These are phyloP conservation scores for Antheraea yamamai DNA, from an alignment of 2,888 invertebrate species.

Conservation along the genomic window DNA sequence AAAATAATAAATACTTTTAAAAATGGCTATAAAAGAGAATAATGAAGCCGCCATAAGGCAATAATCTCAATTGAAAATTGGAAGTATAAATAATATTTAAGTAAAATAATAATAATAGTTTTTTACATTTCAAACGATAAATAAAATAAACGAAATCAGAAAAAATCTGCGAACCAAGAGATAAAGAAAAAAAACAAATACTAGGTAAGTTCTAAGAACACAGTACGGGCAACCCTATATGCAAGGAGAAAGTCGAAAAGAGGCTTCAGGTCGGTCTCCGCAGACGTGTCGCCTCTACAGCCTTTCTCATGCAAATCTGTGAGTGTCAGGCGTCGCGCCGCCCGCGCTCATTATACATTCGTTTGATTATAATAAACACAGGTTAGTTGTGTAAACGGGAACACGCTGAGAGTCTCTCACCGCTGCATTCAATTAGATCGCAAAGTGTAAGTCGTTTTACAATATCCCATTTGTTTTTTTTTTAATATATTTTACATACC, in stretches of 20 bases:
- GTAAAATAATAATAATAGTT: no score
- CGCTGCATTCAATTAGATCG: neutral
- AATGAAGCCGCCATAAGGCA: no score
- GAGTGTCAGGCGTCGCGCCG: neutral
- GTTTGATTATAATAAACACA: conserved; percentile 57
- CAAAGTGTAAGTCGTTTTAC: neutral
- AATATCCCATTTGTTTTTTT: neutral
- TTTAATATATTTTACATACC: neutral
- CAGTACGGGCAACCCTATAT: neutral
- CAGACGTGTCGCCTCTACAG: neutral
- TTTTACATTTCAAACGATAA: no score
- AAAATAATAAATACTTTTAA: no score
- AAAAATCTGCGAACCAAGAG: no score
- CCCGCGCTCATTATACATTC: conserved; percentile 36
- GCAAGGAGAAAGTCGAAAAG: neutral
- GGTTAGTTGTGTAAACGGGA: conserved; percentile 27
- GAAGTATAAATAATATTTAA: no score
- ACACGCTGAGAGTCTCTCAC: neutral
- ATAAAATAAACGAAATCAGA: no score
- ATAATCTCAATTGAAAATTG: no score
- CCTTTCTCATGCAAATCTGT: conserved; percentile 19
- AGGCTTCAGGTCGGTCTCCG: neutral
- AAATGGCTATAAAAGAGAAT: no score
- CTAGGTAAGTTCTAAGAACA: neutral
- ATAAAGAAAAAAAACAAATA: neutral